Evolutionary conservation across 2,113 vertebrate species (phyloP).

Genomic region (Axis porcinus): DNA sequence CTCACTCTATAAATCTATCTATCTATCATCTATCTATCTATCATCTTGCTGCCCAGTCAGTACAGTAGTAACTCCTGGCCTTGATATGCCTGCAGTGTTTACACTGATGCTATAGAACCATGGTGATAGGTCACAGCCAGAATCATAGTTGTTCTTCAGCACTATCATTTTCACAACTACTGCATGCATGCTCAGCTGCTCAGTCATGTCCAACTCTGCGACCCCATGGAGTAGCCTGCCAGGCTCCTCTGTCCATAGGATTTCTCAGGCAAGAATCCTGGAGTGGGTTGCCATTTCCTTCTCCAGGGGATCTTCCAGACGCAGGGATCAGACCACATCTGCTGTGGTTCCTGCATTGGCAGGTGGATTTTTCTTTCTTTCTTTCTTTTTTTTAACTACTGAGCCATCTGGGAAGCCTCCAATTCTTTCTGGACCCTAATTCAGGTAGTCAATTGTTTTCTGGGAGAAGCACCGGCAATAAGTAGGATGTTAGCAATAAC

Average conservation of each 20-base stretch:
- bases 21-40: background rate
- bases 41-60: background rate
- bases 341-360: background rate
- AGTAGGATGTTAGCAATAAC: background rate
- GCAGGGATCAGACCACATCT: background rate
- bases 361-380: background rate
- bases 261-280: background rate
- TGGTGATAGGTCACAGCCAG: background rate
- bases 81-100: background rate
- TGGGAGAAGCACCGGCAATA: background rate
- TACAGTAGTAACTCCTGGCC: background rate
- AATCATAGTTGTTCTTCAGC: background rate
- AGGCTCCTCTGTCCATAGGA: background rate
- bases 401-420: background rate
- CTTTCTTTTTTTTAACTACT: background rate
- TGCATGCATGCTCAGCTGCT: background rate
- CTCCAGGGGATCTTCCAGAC: background rate
- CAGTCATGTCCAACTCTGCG: background rate
- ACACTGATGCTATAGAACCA: background rate
- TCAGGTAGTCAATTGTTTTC: background rate
- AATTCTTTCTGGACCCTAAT: background rate
- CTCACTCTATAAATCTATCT: background rate
- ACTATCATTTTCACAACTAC: background rate
- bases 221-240: background rate
- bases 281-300: background rate